A percentile compares a stretch with the other conserved stretches of the same genome.
These are phyloP conservation scores for Antedon mediterranea DNA, from an alignment of 53 echinoderm and acorn worm genomes.

Conservation along the genomic window DNA sequence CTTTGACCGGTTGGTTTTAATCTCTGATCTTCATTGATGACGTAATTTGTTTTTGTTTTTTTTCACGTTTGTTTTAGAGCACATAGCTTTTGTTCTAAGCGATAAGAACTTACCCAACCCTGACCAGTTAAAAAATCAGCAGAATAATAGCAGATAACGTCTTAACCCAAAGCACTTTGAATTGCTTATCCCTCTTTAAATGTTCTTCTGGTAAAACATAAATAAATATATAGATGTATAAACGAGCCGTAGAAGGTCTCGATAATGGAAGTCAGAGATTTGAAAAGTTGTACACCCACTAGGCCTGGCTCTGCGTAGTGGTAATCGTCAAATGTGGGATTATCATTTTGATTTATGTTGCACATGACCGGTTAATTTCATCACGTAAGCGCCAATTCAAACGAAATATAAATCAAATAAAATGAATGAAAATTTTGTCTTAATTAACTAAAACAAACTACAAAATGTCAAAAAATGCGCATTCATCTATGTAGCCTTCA, in stretches of 20 bases:
- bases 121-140: neutral
- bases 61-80: neutral
- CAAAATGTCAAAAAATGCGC: constrained; percentile 1
- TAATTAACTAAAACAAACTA: neutral
- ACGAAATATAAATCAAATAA: neutral
- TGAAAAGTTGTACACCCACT: neutral
- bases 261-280: neutral
- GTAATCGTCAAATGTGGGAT: neutral
- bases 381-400: neutral
- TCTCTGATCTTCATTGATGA: neutral
- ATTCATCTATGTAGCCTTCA: neutral
- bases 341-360: neutral
- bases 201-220: neutral
- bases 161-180: neutral
- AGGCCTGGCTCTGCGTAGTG: neutral
- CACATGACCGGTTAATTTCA: neutral
- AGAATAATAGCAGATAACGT: neutral
- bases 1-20: neutral
- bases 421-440: neutral
- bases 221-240: neutral
- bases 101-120: neutral
- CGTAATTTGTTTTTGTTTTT: neutral
- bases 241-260: neutral
- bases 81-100: neutral
- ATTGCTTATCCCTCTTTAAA: neutral